A percentile compares a stretch with the other conserved stretches of the same genome.
phyloP scores from a whole-genome alignment of 2,113 vertebrate genomes.

The Periophthalmodon schlosseri region DNA sequence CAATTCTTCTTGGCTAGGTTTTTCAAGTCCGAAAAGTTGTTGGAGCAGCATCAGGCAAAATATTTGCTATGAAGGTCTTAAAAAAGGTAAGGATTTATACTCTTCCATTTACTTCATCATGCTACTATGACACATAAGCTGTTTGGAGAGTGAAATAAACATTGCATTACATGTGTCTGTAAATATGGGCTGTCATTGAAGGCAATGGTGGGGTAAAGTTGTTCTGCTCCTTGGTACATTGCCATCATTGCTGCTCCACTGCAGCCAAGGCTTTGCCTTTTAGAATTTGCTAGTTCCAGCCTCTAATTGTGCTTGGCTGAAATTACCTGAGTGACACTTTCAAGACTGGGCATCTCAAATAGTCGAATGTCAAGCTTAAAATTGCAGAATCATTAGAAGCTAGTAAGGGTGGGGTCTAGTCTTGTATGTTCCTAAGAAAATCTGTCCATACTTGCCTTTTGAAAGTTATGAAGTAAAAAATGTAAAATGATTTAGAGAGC shows the following conservation, averaged over 20 bases:
- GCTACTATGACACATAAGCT: conserved; percentile 8
- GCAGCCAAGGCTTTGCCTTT: conserved; percentile 52
- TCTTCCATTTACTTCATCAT: not conserved
- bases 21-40: conserved; percentile 98
- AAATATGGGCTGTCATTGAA: conserved; percentile 50
- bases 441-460: conserved; percentile 23
- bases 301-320: conserved; percentile 42
- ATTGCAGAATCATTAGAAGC: not conserved
- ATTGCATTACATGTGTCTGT: conserved; percentile 38
- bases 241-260: conserved; percentile 48
- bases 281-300: conserved; percentile 36
- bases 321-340: conserved; percentile 35
- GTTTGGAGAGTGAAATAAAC: conserved; percentile 33
- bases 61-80: conserved; percentile 99
- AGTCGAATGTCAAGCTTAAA: not conserved
- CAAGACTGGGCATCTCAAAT: conserved; percentile 19
- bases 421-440: conserved; percentile 13
- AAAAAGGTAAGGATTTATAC: conserved; percentile 86
- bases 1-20: conserved; percentile 76
- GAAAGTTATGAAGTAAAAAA: not conserved
- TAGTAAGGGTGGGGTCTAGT: not conserved
- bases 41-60: conserved; percentile 92
- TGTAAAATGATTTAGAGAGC: not conserved
- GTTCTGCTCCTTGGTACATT: conserved; percentile 49
- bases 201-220: conserved; percentile 55